Percentiles rank a stretch among this genome's conserved stretches.
Conservation (phyloP, 2,797 vertebrate genomes). For the Pyrocephalus nanus region DNA sequence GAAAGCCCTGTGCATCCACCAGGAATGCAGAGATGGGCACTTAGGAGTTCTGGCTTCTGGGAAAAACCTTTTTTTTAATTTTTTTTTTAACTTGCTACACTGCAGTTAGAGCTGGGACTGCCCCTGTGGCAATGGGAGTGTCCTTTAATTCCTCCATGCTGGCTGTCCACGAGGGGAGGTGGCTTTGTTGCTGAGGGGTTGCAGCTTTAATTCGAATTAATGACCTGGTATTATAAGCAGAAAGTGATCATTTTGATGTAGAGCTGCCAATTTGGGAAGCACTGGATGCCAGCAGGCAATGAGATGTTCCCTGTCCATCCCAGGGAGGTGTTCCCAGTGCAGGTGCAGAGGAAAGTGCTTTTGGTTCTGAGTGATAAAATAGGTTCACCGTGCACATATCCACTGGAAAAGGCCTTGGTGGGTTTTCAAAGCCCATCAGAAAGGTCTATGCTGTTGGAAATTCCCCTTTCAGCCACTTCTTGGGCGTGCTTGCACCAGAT, state of each 20-base stretch:
- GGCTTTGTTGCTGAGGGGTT: neutral
- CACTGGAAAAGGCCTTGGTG: neutral
- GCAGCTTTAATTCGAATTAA: neutral
- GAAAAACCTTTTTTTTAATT: neutral
- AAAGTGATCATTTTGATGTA: neutral
- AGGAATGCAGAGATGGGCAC: neutral
- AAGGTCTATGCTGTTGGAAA: neutral
- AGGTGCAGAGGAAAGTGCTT: neutral
- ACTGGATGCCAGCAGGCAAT: neutral
- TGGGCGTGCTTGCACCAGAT: neutral
- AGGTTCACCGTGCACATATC: accelerated
- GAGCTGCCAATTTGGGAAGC: neutral
- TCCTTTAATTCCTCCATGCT: neutral
- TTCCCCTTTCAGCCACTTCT: neutral
- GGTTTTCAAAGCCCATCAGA: neutral
- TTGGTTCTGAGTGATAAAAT: neutral
- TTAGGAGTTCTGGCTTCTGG: neutral
- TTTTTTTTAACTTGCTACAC: neutral
- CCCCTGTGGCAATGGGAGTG: neutral
- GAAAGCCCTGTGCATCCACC: neutral
- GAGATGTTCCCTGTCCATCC: neutral
- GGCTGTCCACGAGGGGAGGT: neutral
- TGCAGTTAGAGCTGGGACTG: neutral
- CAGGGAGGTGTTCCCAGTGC: neutral
- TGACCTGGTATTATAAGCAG: accelerated